phyloP scores from a whole-genome alignment of 2,113 vertebrate genomes.

The Erythrolamprus reginae region DNA sequence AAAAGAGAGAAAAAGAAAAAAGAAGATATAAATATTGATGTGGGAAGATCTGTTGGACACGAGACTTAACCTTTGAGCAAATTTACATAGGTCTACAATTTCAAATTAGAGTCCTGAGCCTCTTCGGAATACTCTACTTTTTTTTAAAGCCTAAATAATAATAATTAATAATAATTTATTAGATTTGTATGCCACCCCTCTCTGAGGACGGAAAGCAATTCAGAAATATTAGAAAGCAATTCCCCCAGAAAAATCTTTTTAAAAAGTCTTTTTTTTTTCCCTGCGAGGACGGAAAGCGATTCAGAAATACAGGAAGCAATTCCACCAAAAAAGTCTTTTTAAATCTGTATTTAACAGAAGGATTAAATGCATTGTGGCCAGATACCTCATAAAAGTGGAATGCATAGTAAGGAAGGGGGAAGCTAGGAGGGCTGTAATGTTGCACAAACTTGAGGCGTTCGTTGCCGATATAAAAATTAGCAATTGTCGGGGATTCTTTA shows the following conservation, averaged over 20 bases:
- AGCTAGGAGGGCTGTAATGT: conserved; percentile 57
- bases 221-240: too few species aligned
- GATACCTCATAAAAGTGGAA: conserved; percentile 74
- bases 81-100: background rate
- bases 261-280: too few species aligned
- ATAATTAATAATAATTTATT: too few species aligned
- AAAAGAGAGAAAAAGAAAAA: too few species aligned
- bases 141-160: conserved; percentile 71
- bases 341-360: conserved; percentile 35
- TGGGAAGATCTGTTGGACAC: background rate
- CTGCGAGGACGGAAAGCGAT: too few species aligned
- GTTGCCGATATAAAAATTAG: conserved; percentile 62
- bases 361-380: conserved; percentile 79
- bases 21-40: too few species aligned
- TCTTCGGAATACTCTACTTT: background rate
- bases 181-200: too few species aligned
- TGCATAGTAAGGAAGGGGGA: conserved; percentile 71
- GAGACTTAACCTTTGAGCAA: background rate
- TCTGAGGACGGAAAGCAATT: too few species aligned
- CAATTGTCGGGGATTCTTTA: background rate
- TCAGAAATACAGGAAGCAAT: conserved; percentile 64
- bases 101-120: background rate
- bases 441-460: conserved; percentile 53
- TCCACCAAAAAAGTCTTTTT: conserved; percentile 62
- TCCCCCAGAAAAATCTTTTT: too few species aligned